Evolutionary conservation across 2,797 vertebrate genomes (phyloP).

Genomic region (Parotocinclus haroldoi): DNA sequence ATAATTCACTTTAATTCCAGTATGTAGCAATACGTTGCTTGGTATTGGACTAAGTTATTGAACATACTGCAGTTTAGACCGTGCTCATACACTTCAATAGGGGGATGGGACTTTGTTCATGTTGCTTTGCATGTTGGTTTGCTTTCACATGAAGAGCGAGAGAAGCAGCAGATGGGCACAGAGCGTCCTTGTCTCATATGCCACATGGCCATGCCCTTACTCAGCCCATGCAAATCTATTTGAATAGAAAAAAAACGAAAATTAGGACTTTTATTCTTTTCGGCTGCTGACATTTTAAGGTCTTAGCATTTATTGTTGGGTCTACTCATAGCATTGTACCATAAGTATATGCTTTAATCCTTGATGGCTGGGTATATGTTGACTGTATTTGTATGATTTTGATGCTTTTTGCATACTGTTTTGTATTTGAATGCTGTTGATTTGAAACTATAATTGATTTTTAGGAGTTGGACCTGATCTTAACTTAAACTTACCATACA

Average conservation of each 20-base stretch:
- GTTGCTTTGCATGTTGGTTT: slow-evolving; percentile 67
- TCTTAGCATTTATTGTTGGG: too few relatives aligned
- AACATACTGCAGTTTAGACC: slow-evolving; percentile 1
- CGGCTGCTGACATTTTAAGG: too few relatives aligned
- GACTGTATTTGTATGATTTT: too few relatives aligned
- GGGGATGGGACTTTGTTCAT: slow-evolving; percentile 19
- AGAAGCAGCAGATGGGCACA: slow-evolving; percentile 49
- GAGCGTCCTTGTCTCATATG: slow-evolving; percentile 51
- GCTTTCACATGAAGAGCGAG: slow-evolving; percentile 51
- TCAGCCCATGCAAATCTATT: slow-evolving; percentile 70
- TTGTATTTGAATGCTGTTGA: too few relatives aligned
- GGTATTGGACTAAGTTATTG: background rate
- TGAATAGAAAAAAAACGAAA: slow-evolving; percentile 70
- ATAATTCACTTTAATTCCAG: too few relatives aligned
- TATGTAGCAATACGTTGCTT: background rate
- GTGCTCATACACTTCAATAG: background rate
- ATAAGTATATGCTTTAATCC: too few relatives aligned
- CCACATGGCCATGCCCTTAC: slow-evolving; percentile 40
- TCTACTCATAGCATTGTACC: too few relatives aligned
- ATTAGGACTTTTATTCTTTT: slow-evolving; percentile 37
- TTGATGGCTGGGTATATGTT: too few relatives aligned
- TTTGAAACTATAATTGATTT: too few relatives aligned
- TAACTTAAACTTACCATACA: too few relatives aligned
- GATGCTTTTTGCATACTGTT: too few relatives aligned
- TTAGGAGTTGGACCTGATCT: too few relatives aligned